phyloP scores from a whole-genome alignment of 2,888 invertebrate genomes.

The Cremastinae sp. region DNA sequence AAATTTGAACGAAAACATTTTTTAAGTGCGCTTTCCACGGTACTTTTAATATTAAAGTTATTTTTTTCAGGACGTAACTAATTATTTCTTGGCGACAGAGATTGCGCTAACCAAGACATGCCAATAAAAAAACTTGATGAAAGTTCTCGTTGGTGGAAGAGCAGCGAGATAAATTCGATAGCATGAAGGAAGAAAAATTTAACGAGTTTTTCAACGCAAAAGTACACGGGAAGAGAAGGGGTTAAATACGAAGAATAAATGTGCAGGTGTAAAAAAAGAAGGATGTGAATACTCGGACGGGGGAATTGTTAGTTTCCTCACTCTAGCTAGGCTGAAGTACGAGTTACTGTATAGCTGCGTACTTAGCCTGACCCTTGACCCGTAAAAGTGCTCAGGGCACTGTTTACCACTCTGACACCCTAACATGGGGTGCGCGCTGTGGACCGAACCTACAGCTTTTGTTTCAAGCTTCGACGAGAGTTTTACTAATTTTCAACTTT shows the following conservation, averaged over 20 bases:
- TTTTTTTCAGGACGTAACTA: too few species aligned
- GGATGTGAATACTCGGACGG: constrained; percentile 62
- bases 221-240: too few species aligned
- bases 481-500: constrained; percentile 15
- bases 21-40: too few species aligned
- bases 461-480: constrained; percentile 21
- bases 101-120: too few species aligned
- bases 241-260: background rate
- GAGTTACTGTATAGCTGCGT: constrained; percentile 61
- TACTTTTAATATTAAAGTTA: too few species aligned
- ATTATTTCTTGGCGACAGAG: too few species aligned
- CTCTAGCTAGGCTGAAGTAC: constrained; percentile 60
- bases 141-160: too few species aligned
- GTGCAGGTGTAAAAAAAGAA: constrained; percentile 51
- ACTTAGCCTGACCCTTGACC: constrained; percentile 68
- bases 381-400: constrained; percentile 67
- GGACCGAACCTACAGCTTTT: constrained; percentile 13
- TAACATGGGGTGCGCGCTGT: background rate
- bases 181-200: too few species aligned
- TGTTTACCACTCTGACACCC: constrained; percentile 65
- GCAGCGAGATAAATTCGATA: too few species aligned
- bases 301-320: constrained; percentile 46
- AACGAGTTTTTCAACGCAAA: too few species aligned
- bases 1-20: too few species aligned
- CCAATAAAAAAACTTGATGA: too few species aligned